Evolutionary conservation across 2,113 vertebrate species (phyloP), one percentile per base, ranked within the genome.

Genomic region (Toxostoma redivivum): DNA sequence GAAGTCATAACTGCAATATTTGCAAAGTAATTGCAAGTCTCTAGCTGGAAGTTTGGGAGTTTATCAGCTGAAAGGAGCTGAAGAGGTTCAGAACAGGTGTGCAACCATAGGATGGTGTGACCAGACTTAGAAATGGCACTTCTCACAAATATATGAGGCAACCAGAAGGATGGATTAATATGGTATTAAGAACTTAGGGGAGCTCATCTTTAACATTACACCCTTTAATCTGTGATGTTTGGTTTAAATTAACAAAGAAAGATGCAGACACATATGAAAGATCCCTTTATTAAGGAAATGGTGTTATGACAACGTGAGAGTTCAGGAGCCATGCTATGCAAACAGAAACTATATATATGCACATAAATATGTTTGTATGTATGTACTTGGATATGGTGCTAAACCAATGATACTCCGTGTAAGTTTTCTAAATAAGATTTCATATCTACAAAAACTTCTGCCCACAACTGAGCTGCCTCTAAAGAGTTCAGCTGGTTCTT

Each of bases 341-440:
- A 89, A 82, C 24, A 87, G 27, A 44, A 53, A 23, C 10, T 78
- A 5, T 20, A 37, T 12, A 30, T 7, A 15, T 33, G 42, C 10
- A n/a, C 5, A n/a, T 3, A 42, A 40, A 18, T 65, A 40, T 6
- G 5, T 31, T 67, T 24, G 19, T 4, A 50, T 5, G 5, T 7
- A 42, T 0, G 1, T 8, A 44, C 4, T 6, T 38, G 38, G 11
- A 1, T 33, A 27, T 16, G 4, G n/a, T 74, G 81, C n/a, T 37
- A 80, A 72, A 60, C 15, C 17, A 37, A 3, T 17, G 0, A 27
- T 9, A 50, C 8, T 30, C 1, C 0, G 0, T 33, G 4, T 17
- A 61, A 35, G 6, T 64, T 80, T 93, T 47, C 38, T 44, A 85
- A 71, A 20, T 23, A 17, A 51, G 9, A 27, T 65, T 72, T 77